Conservation (phyloP, 2,113 vertebrate genomes). For the Eurypyga helias region DNA sequence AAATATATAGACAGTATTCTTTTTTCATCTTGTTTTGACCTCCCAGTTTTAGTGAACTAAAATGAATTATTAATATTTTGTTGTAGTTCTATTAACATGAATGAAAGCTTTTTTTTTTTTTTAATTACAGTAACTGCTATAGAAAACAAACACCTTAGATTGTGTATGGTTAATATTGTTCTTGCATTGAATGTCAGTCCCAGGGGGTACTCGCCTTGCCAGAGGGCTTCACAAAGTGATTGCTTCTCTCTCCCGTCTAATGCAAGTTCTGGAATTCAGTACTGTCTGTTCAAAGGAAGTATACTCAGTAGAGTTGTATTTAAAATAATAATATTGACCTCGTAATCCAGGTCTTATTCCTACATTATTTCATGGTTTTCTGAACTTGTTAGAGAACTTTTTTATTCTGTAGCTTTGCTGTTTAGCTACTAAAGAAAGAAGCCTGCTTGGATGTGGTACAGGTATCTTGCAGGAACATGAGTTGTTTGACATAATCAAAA, state of each 20-base stretch:
- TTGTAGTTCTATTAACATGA: slow-evolving; percentile 5
- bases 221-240: background rate
- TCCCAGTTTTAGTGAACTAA: slow-evolving; percentile 30
- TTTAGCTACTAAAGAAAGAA: background rate
- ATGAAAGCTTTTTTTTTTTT: slow-evolving; percentile 5
- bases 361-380: background rate
- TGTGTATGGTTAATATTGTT: slow-evolving; percentile 31
- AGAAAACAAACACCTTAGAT: background rate
- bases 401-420: background rate
- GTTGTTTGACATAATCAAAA: background rate
- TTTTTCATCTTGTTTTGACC: slow-evolving; percentile 40
- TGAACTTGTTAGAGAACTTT: background rate
- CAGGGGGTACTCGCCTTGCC: background rate
- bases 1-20: background rate
- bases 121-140: background rate
- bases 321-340: slow-evolving; percentile 8
- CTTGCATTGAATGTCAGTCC: background rate
- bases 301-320: background rate
- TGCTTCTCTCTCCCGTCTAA: background rate
- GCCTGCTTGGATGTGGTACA: background rate
- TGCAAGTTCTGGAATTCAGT: background rate
- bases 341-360: background rate
- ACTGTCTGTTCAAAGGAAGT: background rate
- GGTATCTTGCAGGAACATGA: background rate
- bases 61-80: background rate